phyloP scores from a whole-genome alignment of 1,140 invertebrate genomes.

The Pomacea maculata region DNA sequence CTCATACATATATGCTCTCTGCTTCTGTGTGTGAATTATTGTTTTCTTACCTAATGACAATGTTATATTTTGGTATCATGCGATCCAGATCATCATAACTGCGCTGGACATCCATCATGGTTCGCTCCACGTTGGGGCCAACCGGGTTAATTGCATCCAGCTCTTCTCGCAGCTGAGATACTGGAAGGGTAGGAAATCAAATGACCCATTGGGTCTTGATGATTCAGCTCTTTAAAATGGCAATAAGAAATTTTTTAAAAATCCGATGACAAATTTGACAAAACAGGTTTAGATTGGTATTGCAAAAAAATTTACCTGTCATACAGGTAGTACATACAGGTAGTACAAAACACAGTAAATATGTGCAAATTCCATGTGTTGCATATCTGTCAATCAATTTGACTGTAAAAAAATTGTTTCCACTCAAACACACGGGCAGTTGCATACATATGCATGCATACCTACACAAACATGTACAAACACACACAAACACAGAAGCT shows the following conservation, averaged over 20 bases:
- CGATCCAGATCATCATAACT: constrained; percentile 77
- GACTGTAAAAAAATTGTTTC: no score
- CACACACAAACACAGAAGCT: neutral
- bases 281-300: neutral
- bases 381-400: no score
- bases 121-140: constrained; percentile 81
- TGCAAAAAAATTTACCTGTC: no score
- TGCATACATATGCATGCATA: no score
- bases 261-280: neutral
- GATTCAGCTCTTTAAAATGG: no score
- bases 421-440: no score
- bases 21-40: no score
- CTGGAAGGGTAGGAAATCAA: constrained; percentile 63
- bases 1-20: no score
- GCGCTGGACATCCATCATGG: constrained; percentile 82
- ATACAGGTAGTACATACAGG: no score
- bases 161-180: constrained; percentile 87
- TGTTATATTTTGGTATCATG: constrained; percentile 79
- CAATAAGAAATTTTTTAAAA: neutral
- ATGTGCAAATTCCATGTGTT: no score
- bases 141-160: constrained; percentile 81
- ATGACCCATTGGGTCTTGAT: neutral
- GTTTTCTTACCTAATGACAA: constrained; percentile 75
- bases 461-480: neutral
- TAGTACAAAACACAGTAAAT: no score